Base-by-base conservation (phyloP, 2,113 vertebrate species). In the Heliornis fulica region DNA sequence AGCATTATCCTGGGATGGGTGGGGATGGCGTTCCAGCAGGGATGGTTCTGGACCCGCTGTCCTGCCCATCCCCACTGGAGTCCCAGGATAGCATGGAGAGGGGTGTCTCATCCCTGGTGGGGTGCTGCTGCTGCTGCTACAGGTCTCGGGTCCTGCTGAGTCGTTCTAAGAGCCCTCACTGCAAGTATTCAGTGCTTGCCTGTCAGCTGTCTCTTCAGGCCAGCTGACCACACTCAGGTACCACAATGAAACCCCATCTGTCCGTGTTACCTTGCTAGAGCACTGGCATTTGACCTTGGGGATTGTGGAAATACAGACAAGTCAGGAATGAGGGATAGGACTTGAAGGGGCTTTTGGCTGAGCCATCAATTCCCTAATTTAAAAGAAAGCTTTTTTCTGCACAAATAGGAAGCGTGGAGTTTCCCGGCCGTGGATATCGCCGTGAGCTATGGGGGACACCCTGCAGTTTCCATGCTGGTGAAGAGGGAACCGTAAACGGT, bases 341-440 rank as follows among this genome's bases (percentile, higher is more conserved):
- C 43, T 74, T 15, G 32, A 26, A 87, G 89, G 83, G 89, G 69
- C 4, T 74, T 94, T 94, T 69, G 69, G 48, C 61, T 91, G 57
- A 82, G 88, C 83, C 23, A 23, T 34, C 0, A 4, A 90, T 92
- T 61, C 93, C 88, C 70, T 48, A 5, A 60, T 79, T 77, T 72
- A 50, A 54, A 77, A 93, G 41, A 81, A 59, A n/a, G 18, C n/a
- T 85, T 70, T 34, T 56, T 78, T 22, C 69, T 28, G 56, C 57
- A 18, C 48, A 63, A 91, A 43, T 57, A 88, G 71, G 93, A 90
- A 96, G 71, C 22, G 4, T 43, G 89, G 93, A 75, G 72, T 90
- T 96, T 95, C 94, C 93, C 57, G 2, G 28, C 40, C 0, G 0
- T 0, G 2, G 16, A 15, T 64, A 8, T 65, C 0, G 0, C 63